Evolutionary conservation across 2,888 invertebrate genomes (phyloP), one percentile per base, ranked within the genome.

Genomic region (Lysandra coridon): DNA sequence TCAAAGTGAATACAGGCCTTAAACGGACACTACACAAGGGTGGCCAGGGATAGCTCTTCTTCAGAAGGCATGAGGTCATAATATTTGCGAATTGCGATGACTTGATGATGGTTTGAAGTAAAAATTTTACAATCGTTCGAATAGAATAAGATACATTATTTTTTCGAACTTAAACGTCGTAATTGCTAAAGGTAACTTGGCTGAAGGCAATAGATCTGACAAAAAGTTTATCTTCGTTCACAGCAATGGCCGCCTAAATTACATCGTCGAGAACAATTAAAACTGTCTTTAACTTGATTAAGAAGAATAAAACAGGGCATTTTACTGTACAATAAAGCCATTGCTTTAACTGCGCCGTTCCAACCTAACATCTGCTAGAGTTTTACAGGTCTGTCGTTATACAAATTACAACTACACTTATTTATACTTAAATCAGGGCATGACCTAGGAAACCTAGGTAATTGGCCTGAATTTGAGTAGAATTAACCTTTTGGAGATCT

Each of bases 181-280:
- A 60, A 60, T 17, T 5, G n/a, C n/a, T 60, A n/a, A 62, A 7
- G 62, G 62, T 23, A 62, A 10, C 7, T 62, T n/a, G 60, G 6
- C 60, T 5, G 5, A 57, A 60, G 4, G 60, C 53, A 57, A 57
- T 17, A 17, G 57, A 57, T 49, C 49, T 49, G 10, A 49, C 10
- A 10, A 62, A 12, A 64, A 64, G 64, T 64, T 64, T 30, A 30
- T 23, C 23, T 10, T 62, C 23, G 6, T 62, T 23, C 64, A 33
- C 69, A 69, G 69, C 5, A 14, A 37, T 33, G 33, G 33, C 17
- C 23, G 37, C 14, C 69, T 69, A 69, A 69, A 37, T 69, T 69
- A 69, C 69, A 33, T 30, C 64, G 64, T 64, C 30, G 64, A 62
- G 62, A 64, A 33, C 69, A 69, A 69, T 69, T 69, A 69, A 69